phyloP scores from a whole-genome alignment of 2,113 vertebrate genomes.

The Lonchura striata region DNA sequence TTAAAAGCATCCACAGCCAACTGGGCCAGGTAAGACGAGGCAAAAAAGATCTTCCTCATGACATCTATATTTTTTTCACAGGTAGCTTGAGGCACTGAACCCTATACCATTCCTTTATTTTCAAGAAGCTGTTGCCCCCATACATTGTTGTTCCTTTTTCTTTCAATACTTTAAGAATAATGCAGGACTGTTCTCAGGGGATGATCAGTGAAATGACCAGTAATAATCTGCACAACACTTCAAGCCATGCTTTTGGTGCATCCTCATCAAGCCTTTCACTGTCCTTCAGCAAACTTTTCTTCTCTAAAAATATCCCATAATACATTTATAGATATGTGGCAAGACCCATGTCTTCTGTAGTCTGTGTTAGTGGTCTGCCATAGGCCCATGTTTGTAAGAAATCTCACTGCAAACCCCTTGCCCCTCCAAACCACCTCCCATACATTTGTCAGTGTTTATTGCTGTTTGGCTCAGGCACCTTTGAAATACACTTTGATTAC shows the following conservation, averaged over 20 bases:
- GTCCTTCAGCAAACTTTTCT: neutral
- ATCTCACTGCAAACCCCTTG: neutral
- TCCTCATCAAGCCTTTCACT: neutral
- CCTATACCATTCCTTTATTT: neutral
- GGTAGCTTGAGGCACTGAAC: neutral
- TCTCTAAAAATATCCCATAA: neutral
- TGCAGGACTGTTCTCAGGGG: neutral
- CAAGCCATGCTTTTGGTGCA: fast-evolving
- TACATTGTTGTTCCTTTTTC: neutral
- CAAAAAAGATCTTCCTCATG: neutral
- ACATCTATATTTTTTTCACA: neutral
- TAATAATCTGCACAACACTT: neutral
- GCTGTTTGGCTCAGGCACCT: neutral
- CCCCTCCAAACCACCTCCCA: neutral
- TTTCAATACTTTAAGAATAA: neutral
- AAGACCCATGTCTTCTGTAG: neutral
- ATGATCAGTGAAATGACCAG: neutral
- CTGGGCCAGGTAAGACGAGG: fast-evolving
- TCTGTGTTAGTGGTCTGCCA: neutral
- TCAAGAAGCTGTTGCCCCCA: neutral
- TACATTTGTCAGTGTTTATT: neutral
- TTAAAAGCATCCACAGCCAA: neutral
- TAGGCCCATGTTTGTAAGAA: fast-evolving
- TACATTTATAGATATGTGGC: neutral
- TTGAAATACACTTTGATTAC: neutral